Evolutionary conservation across 2,797 vertebrate species (phyloP).

Genomic region (Gallinago solitaria): DNA sequence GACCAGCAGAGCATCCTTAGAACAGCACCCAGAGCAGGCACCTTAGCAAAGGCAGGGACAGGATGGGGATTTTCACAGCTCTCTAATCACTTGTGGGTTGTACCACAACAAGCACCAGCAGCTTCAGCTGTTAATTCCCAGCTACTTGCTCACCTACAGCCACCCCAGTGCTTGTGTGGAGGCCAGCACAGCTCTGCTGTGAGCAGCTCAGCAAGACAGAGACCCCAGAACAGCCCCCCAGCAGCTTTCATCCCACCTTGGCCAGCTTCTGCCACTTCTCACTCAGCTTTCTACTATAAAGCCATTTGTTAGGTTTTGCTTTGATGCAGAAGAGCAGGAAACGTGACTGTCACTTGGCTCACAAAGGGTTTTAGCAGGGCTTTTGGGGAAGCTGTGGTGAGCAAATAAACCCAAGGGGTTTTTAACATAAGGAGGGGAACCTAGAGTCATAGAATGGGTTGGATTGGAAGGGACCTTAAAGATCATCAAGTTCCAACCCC

Average conservation of each 20-base stretch:
- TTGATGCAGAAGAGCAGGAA: not conserved
- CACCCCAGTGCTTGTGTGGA: accelerated
- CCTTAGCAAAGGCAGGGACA: not conserved
- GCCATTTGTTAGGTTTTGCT: not conserved
- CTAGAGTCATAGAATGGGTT: too few relatives aligned
- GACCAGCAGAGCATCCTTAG: not conserved
- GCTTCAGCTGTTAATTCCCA: not conserved
- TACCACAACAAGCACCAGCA: not conserved
- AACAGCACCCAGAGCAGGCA: not conserved
- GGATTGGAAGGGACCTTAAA: too few relatives aligned
- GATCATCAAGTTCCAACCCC: too few relatives aligned
- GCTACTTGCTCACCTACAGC: not conserved
- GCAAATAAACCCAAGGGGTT: not conserved
- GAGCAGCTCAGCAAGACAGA: accelerated
- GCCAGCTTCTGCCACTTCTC: not conserved
- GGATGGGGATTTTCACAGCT: not conserved
- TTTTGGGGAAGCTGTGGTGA: not conserved
- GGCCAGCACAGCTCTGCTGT: accelerated
- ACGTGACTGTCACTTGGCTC: accelerated
- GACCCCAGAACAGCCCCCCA: accelerated
- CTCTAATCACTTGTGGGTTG: not conserved
- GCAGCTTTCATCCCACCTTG: not conserved
- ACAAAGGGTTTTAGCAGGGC: not conserved
- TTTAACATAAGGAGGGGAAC: not conserved
- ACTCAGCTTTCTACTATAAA: accelerated